These are phyloP conservation scores for Sarotherodon lohbergeri DNA, from an alignment of 2,113 vertebrate species.

Conservation along the genomic window DNA sequence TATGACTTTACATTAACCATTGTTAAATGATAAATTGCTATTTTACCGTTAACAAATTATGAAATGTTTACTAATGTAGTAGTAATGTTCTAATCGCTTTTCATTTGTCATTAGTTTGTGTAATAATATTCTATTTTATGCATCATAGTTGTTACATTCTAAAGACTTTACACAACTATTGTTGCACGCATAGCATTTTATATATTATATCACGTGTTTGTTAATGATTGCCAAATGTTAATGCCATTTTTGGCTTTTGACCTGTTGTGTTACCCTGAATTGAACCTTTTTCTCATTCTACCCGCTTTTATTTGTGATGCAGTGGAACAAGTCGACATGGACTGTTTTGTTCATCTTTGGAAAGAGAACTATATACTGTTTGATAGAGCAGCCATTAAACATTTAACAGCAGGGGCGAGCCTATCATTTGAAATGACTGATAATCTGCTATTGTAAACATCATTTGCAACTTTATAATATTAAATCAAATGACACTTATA, in stretches of 20 bases:
- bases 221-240: not conserved
- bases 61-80: not conserved
- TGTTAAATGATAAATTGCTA: not conserved
- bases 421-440: not conserved
- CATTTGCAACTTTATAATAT: not conserved
- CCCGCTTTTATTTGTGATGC: rapidly evolving
- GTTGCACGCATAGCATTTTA: not conserved
- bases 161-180: not conserved
- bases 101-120: no score
- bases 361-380: not conserved
- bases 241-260: not conserved
- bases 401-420: not conserved
- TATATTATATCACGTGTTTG: not conserved
- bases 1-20: not conserved
- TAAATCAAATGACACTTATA: not conserved
- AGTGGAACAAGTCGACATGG: not conserved
- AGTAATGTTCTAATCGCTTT: not conserved
- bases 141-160: no score
- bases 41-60: not conserved
- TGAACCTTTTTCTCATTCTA: not conserved
- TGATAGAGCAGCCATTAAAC: not conserved
- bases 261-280: not conserved
- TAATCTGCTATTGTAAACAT: not conserved
- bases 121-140: no score
- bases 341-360: not conserved